Conservation (phyloP, 2,797 vertebrate species). For the Parauchenoglanis ngamensis region DNA sequence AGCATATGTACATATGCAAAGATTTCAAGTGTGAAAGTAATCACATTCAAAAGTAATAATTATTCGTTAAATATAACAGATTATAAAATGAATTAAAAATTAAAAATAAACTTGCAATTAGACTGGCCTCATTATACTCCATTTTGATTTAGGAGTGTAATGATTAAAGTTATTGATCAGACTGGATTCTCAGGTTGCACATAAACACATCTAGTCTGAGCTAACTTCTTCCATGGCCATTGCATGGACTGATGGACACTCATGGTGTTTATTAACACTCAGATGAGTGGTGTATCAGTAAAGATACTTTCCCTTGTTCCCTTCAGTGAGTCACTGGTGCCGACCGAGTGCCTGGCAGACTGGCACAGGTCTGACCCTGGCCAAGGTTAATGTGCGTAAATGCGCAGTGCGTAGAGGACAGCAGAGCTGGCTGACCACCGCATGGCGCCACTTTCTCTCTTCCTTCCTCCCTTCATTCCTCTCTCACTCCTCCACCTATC, state of each 20-base stretch:
- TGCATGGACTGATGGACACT: not conserved
- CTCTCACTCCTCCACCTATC: conserved; percentile 32
- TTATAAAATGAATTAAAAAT: not conserved
- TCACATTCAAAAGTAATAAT: not conserved
- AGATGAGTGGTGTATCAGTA: not conserved
- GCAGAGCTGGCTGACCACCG: conserved; percentile 34
- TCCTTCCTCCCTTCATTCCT: conserved; percentile 20
- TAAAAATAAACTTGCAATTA: not conserved
- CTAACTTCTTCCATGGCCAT: not conserved
- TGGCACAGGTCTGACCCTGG: conserved; percentile 40
- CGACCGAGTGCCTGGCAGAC: conserved; percentile 28
- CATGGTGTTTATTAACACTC: conserved; percentile 4
- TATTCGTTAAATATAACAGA: not conserved
- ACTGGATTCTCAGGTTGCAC: not conserved
- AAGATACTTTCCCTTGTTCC: not conserved
- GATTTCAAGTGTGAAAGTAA: not conserved
- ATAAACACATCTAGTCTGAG: not conserved
- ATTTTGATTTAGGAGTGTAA: not conserved
- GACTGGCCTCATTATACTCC: not conserved
- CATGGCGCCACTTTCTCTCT: conserved; percentile 27
- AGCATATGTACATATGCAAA: not conserved
- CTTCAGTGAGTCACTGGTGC: conserved; percentile 31
- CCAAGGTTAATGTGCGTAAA: conserved; percentile 51
- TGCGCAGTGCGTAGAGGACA: conserved; percentile 35
- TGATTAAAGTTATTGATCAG: not conserved